phyloP scores from a whole-genome alignment of 2,113 vertebrate species.

The Ptychochromis oligacanthus region DNA sequence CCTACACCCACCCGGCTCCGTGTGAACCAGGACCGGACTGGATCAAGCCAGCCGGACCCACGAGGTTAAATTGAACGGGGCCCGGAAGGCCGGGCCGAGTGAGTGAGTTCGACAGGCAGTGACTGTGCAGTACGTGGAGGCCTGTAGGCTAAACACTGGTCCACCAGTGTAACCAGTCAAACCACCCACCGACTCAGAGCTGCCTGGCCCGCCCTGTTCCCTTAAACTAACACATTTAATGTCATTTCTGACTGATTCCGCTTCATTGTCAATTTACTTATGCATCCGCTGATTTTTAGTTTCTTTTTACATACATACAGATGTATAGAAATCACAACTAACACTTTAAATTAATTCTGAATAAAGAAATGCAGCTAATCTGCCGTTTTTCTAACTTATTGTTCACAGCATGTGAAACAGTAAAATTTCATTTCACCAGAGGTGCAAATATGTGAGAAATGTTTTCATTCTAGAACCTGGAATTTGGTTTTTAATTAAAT shows the following conservation, averaged over 20 bases:
- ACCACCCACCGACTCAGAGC: no score
- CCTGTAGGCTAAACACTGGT: not conserved
- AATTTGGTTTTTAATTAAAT: no score
- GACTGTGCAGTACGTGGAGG: slow-evolving; percentile 33
- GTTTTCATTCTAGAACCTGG: no score
- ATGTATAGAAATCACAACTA: no score
- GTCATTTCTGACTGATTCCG: not conserved
- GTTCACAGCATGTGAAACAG: no score
- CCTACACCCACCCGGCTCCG: not conserved
- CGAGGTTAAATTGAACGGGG: not conserved
- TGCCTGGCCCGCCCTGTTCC: no score
- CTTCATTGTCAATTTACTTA: not conserved
- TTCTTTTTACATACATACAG: no score
- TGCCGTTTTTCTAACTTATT: no score
- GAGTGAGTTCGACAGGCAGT: not conserved
- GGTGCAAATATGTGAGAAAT: no score
- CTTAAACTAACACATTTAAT: not conserved
- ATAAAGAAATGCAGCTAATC: no score
- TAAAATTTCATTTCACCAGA: no score
- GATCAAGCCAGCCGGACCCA: not conserved
- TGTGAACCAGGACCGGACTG: not conserved
- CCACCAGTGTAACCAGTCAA: not conserved
- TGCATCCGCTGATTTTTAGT: not conserved
- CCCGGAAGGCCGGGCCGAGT: not conserved
- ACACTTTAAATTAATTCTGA: no score